Conservation (phyloP, 1,140 invertebrate species). For the Doryteuthis pealeii region DNA sequence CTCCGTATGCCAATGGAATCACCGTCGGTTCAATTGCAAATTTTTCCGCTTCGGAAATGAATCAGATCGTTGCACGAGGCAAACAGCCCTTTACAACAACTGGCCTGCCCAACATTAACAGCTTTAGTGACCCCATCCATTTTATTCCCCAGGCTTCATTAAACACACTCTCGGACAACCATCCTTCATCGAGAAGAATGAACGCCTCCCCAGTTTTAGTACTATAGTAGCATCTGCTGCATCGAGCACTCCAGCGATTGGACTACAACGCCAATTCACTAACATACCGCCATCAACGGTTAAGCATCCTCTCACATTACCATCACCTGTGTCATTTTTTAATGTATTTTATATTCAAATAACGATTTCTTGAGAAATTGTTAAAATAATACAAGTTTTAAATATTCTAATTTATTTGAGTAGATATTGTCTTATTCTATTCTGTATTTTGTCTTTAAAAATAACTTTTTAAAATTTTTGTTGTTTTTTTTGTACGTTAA, state of each 20-base stretch:
- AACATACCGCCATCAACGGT: conserved; percentile 9
- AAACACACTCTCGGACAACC: background rate
- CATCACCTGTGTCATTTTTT: conserved; percentile 22
- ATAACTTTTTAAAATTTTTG: too few species aligned
- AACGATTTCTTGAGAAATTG: too few species aligned
- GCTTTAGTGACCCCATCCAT: conserved; percentile 4
- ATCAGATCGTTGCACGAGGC: background rate
- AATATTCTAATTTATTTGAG: too few species aligned
- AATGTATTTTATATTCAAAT: too few species aligned
- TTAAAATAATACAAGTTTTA: too few species aligned
- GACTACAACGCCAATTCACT: conserved; percentile 2
- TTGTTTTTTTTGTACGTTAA: too few species aligned
- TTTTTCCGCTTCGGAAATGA: background rate
- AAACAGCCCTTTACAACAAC: background rate
- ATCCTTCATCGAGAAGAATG: conserved; percentile 18
- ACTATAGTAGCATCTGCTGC: conserved; percentile 24
- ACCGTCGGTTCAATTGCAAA: background rate
- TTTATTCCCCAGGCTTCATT: background rate
- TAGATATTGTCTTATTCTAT: too few species aligned
- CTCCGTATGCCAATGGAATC: conserved; percentile 1
- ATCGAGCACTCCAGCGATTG: conserved; percentile 6
- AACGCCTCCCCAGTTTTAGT: conserved; percentile 29
- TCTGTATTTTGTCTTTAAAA: too few species aligned
- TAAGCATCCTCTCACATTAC: background rate
- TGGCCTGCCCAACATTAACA: background rate